A percentile compares a stretch with the other conserved stretches of the same genome.
Evolutionary conservation across 2,888 invertebrate species (phyloP).

Genomic region (Xestobium rufovillosum): DNA sequence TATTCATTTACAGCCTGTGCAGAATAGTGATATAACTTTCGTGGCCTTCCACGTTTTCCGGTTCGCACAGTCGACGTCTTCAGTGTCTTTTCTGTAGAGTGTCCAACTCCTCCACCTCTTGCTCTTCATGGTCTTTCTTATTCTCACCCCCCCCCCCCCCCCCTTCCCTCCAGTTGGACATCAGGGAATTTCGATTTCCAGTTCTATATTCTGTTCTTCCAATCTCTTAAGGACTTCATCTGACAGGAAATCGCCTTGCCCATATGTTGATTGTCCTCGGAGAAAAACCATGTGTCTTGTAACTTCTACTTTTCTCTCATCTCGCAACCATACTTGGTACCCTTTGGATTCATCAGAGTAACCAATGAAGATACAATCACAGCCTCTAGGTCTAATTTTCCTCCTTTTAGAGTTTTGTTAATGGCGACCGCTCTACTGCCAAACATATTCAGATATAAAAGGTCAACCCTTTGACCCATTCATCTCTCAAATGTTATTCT

Average conservation of each 20-base stretch:
- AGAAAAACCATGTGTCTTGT: constrained; percentile 22
- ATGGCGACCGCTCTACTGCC: constrained; percentile 23
- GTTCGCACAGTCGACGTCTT: too few relatives aligned
- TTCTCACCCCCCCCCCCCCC: constrained; percentile 11
- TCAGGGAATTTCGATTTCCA: neutral
- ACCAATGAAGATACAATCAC: constrained; percentile 27
- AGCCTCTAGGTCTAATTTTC: constrained; percentile 25
- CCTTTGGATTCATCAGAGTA: constrained; percentile 25
- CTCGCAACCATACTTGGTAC: constrained; percentile 24
- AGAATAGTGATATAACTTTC: constrained; percentile 7
- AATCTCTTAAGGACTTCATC: too few relatives aligned
- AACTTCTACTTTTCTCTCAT: constrained; percentile 17
- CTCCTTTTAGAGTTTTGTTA: constrained; percentile 19
- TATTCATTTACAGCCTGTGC: too few relatives aligned
- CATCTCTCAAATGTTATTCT: constrained; percentile 27
- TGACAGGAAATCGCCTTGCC: too few relatives aligned
- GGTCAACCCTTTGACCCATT: constrained; percentile 23
- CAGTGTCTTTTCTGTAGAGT: too few relatives aligned
- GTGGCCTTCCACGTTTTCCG: constrained; percentile 13
- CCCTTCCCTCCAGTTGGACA: neutral
- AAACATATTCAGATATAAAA: constrained; percentile 26
- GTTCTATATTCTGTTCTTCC: constrained; percentile 6
- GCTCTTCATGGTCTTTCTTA: constrained; percentile 9
- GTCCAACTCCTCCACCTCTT: too few relatives aligned
- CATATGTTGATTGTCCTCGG: constrained; percentile 3